Base-by-base conservation (phyloP, 2,888 invertebrate species). In the Thereva nobilitata region DNA sequence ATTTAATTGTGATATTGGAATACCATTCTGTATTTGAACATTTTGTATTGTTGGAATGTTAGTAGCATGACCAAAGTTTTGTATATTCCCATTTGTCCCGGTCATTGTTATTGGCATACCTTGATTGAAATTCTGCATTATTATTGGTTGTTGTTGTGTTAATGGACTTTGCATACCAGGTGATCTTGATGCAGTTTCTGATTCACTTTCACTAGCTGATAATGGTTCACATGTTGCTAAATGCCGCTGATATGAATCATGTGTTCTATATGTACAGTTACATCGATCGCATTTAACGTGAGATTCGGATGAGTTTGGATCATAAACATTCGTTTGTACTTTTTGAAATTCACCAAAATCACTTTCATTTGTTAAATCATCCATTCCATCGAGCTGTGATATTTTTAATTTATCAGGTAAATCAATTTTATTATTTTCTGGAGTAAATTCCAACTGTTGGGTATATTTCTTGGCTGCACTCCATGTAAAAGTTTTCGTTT, bases 281-380 rank as follows among this genome's bases (percentile, higher is more conserved):
- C 95, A 96, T 70, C 91, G 86, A 72, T 90, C 88, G 79, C 95
- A 96, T 74, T 91, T 90, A 1, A 95, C 93, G 5, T 85, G 84
- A 67, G 80, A 79, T 9, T 85, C 82, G 41, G 76, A 74, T 0
- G 71, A 72, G 38, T 73, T 70, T 2, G 75, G 83, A 34, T 84
- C 84, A 41, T 84, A 82, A 67, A 84, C 83, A 44, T 4, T 56
- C 1, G 10, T 37, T 8, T 53, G 44, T 23, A 79, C 78, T 68
- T 83, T 83, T 70, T 84, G 83, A 71, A 83, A 79, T 52, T 84
- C 84, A 66, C 74, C 55, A 35, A 52, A 52, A 23, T 70, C 71
- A 52, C 61, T 78, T 8, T 66, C 75, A 75, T 82, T 85, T 76
- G 83, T 85, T 23, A 87, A 84, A 71, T 90, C 90, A 71, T 87